Percentiles rank a stretch among this genome's conserved stretches.
Evolutionary conservation across 2,113 vertebrate genomes (phyloP).

Genomic region (Collichthys lucidus): DNA sequence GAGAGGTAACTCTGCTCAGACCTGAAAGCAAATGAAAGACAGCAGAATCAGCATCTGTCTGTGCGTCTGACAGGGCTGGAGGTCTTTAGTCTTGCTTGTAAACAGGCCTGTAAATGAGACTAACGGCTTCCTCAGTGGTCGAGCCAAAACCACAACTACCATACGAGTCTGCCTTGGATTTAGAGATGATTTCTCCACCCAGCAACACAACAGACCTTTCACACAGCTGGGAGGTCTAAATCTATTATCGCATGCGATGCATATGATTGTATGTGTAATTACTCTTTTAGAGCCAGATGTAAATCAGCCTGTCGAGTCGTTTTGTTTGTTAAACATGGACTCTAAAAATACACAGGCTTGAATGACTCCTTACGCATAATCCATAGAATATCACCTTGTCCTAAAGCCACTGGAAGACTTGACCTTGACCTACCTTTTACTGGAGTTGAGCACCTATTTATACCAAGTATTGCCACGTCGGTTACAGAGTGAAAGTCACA

Average conservation of each 20-base stretch:
- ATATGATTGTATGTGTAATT: no score
- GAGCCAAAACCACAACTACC: conserved; percentile 51
- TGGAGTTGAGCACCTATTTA: no score
- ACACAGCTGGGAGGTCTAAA: conserved; percentile 39
- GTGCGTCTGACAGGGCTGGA: conserved; percentile 43
- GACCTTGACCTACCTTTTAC: no score
- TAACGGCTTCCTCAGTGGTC: conserved; percentile 56
- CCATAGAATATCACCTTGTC: neutral
- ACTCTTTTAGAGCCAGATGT: neutral
- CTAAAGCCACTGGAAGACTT: neutral
- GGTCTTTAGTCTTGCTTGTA: conserved; percentile 60
- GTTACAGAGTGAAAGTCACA: no score
- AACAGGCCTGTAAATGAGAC: conserved; percentile 64
- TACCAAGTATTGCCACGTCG: no score
- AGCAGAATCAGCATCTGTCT: conserved; percentile 38
- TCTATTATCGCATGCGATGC: neutral
- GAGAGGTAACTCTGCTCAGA: neutral
- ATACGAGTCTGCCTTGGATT: conserved; percentile 44
- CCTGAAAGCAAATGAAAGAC: conserved; percentile 22
- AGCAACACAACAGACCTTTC: conserved; percentile 27
- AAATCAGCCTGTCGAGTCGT: neutral
- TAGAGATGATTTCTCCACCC: conserved; percentile 17
- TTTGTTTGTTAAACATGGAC: conserved; percentile 2
- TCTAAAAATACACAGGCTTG: neutral
- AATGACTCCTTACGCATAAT: conserved; percentile 1